phyloP scores from a whole-genome alignment of 2,797 vertebrate species.

The Crax fasciolata region DNA sequence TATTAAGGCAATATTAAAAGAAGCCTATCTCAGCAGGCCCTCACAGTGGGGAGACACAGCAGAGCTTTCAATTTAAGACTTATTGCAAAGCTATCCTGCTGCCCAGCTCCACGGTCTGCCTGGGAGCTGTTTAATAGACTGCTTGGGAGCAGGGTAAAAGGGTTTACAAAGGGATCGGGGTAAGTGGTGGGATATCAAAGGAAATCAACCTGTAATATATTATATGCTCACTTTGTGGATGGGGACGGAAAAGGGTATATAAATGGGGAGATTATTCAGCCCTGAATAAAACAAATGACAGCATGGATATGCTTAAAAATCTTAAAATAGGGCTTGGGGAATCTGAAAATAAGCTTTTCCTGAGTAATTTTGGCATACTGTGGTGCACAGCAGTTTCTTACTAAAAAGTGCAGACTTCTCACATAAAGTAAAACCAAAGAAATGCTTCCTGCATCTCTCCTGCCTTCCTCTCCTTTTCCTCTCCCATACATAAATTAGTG shows the following conservation, averaged over 20 bases:
- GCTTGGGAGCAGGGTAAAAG: constrained; percentile 63
- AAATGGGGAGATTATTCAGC: constrained; percentile 15
- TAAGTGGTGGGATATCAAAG: constrained; percentile 63
- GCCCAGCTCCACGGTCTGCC: constrained; percentile 40
- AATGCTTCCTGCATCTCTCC: neutral
- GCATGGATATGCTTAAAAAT: neutral
- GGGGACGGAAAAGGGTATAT: accelerated
- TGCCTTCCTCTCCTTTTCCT: neutral
- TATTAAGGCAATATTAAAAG: constrained; percentile 81
- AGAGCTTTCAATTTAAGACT: constrained; percentile 61
- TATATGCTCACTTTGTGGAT: constrained; percentile 59
- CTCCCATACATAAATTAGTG: neutral
- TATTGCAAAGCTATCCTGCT: constrained; percentile 50
- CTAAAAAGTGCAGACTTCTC: neutral
- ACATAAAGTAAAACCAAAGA: neutral
- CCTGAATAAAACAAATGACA: neutral
- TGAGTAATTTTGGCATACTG: neutral
- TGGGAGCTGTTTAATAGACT: constrained; percentile 76
- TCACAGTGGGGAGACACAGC: constrained; percentile 49
- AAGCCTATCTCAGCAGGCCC: constrained; percentile 65
- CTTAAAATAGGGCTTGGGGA: neutral
- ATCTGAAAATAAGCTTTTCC: neutral
- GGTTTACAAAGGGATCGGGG: constrained; percentile 45
- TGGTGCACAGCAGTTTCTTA: neutral
- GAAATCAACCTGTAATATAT: constrained; percentile 16